Conservation (phyloP, 2,888 invertebrate species). For the Oithona nana region DNA sequence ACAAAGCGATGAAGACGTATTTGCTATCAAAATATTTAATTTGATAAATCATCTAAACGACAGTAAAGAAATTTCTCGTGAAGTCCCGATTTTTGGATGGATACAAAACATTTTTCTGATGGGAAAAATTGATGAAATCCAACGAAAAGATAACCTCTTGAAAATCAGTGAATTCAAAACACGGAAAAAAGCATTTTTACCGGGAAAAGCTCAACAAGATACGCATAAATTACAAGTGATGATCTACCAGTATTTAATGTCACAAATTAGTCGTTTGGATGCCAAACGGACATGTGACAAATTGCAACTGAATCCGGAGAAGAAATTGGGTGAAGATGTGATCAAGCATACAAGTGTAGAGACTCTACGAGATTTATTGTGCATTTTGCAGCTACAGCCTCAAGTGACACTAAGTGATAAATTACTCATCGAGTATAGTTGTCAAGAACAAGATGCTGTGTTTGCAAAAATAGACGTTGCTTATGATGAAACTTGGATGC, state of each 20-base stretch:
- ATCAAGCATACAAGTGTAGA: not conserved
- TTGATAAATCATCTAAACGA: not conserved
- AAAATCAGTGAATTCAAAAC: constrained; percentile 12
- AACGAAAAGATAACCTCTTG: not conserved
- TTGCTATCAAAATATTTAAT: constrained; percentile 7
- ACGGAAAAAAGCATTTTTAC: not conserved
- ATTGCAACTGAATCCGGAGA: not conserved
- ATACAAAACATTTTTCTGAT: not conserved
- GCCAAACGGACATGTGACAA: too few species aligned
- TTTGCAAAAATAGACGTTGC: not conserved
- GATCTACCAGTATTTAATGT: not conserved
- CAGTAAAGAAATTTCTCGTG: not conserved
- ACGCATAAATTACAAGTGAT: constrained; percentile 8
- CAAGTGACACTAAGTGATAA: not conserved
- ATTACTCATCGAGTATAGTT: not conserved
- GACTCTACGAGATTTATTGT: not conserved
- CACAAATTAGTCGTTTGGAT: too few species aligned
- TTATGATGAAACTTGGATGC: constrained; percentile 14
- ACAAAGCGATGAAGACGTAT: constrained; percentile 8
- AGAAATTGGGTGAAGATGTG: not conserved
- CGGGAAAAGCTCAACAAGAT: constrained; percentile 6
- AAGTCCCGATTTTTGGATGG: not conserved
- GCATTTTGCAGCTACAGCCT: not conserved
- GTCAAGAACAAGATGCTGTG: not conserved
- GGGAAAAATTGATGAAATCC: not conserved